phyloP scores from a whole-genome alignment of 1,140 invertebrate genomes.

The Onthophagus taurus region DNA sequence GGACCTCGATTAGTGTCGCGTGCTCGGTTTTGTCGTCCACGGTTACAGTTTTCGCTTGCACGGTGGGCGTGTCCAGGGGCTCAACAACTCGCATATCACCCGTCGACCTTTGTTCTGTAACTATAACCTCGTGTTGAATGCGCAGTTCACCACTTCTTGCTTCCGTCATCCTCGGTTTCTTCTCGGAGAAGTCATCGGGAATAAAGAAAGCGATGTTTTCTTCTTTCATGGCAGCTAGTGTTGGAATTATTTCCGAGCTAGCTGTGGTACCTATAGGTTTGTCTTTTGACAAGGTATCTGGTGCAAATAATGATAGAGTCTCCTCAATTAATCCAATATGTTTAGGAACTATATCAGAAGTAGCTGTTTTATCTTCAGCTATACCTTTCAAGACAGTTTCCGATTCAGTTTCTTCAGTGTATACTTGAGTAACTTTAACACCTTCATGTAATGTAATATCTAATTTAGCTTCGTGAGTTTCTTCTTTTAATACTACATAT shows the following conservation, averaged over 20 bases:
- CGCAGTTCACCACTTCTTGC: constrained; percentile 31
- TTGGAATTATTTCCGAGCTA: constrained; percentile 34
- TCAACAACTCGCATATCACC: constrained; percentile 38
- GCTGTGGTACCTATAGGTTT: constrained; percentile 37
- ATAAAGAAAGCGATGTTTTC: constrained; percentile 31
- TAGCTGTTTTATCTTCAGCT: constrained; percentile 36
- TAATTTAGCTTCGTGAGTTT: constrained; percentile 35
- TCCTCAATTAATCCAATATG: constrained; percentile 36
- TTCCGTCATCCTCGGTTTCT: constrained; percentile 37
- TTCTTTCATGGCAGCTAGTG: constrained; percentile 37
- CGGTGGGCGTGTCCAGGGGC: constrained; percentile 25
- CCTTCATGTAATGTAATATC: constrained; percentile 39
- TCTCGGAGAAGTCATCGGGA: constrained; percentile 18
- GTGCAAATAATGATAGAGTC: constrained; percentile 30
- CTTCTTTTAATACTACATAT: constrained; percentile 18
- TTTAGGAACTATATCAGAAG: constrained; percentile 35
- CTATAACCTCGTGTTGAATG: constrained; percentile 40
- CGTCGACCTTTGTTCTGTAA: constrained; percentile 41
- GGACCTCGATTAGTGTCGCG: constrained; percentile 37
- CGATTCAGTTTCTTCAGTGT: constrained; percentile 40
- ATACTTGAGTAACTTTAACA: constrained; percentile 41
- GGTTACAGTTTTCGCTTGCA: constrained; percentile 26
- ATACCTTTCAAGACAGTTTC: constrained; percentile 35
- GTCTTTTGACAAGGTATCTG: constrained; percentile 21
- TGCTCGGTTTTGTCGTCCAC: constrained; percentile 28